Conservation (phyloP, 1,140 invertebrate species). For the Harpegnathos saltator region DNA sequence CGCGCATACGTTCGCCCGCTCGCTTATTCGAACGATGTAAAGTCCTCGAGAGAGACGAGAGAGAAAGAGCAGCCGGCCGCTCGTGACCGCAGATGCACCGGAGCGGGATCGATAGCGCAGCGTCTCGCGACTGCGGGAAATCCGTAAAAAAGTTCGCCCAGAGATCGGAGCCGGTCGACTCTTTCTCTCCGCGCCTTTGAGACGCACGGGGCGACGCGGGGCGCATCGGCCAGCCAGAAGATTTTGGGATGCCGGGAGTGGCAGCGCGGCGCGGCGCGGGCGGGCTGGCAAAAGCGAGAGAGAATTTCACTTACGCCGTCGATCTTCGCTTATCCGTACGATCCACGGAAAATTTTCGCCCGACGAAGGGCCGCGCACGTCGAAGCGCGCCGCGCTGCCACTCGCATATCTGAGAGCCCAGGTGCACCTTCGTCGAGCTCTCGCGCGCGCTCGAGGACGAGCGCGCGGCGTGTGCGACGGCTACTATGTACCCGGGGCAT, state of each 20-base stretch:
- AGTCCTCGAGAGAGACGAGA: conserved; percentile 36
- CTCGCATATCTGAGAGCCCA: conserved; percentile 49
- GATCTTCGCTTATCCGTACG: conserved; percentile 49
- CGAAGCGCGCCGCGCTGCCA: not conserved
- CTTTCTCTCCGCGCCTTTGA: conserved; percentile 37
- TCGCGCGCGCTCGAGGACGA: too few relatives aligned
- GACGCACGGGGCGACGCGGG: not conserved
- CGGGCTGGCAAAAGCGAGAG: conserved; percentile 51
- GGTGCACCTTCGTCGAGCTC: conserved; percentile 41
- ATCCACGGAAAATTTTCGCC: conserved; percentile 47
- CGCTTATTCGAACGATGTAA: conserved; percentile 43
- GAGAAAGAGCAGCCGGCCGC: too few relatives aligned
- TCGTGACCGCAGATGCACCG: conserved; percentile 18
- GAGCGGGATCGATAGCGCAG: conserved; percentile 20
- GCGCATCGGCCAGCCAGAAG: not conserved
- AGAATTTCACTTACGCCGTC: conserved; percentile 59
- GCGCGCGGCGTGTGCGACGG: conserved; percentile 11
- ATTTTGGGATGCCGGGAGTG: conserved; percentile 27
- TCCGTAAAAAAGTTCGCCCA: conserved; percentile 15
- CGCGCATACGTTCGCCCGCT: not conserved
- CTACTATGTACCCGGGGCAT: conserved; percentile 39
- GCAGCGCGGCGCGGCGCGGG: too few relatives aligned
- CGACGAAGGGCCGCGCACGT: not conserved
- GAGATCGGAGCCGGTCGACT: not conserved
- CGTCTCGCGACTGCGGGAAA: conserved; percentile 25